Evolutionary conservation across 37 sponge, comb jelly and placozoan species (phyloP).

Genomic region (Oopsacas minuta): DNA sequence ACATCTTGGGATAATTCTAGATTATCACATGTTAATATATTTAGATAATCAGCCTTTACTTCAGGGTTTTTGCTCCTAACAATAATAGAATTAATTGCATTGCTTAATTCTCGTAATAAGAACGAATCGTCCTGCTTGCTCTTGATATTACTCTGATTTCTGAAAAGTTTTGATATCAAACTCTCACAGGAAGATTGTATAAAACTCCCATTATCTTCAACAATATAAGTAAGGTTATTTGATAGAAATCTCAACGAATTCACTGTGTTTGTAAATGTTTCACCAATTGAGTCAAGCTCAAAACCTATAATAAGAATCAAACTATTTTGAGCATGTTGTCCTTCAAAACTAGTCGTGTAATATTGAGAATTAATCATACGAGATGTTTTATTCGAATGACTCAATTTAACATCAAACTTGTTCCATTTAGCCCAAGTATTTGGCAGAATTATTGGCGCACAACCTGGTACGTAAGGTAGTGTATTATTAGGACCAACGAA

Average conservation of each 20-base stretch:
- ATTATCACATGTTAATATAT: neutral
- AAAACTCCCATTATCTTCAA: neutral
- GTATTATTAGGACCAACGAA: neutral
- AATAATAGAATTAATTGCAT: neutral
- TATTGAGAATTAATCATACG: neutral
- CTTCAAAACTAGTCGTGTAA: neutral
- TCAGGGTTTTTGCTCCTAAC: neutral
- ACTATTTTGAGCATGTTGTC: neutral
- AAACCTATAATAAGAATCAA: neutral
- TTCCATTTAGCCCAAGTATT: slow-evolving; percentile 5
- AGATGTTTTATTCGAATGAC: neutral
- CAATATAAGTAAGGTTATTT: neutral
- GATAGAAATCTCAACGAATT: neutral
- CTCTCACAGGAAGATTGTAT: slow-evolving; percentile 11
- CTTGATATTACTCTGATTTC: neutral
- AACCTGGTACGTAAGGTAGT: neutral
- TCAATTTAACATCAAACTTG: neutral
- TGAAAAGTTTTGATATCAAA: neutral
- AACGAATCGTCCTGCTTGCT: slow-evolving; percentile 9
- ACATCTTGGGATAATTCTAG: neutral
- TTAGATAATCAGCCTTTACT: neutral
- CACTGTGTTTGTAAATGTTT: neutral
- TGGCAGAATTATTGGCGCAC: neutral
- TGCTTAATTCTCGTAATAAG: neutral
- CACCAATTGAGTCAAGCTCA: neutral